Base-by-base conservation (phyloP, 2,888 invertebrate genomes). In the Chironomus tentans region DNA sequence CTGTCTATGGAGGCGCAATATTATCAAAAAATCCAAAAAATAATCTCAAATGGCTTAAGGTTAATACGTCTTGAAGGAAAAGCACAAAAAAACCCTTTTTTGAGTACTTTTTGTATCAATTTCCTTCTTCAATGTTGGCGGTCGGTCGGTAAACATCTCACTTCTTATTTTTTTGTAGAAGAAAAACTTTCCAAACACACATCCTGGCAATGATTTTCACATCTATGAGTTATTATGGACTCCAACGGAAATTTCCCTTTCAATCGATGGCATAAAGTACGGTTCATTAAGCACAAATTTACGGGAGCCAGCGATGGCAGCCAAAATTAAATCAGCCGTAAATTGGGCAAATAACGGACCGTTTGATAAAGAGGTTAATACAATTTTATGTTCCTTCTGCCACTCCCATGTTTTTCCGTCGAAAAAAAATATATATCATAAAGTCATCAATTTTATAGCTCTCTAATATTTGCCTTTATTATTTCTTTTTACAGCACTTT, bases 361-460 rank as follows among this genome's bases (percentile, higher is more conserved):
- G 21, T 74, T 74, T 46, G 74, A 74, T 56, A 65, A 46, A 74
- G 74, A 74, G 74, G 74, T 72, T 61, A 72, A 28, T 50, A 61
- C 71, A 46, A 71, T 71, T 50, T 22, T 15, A 38, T 38, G 38
- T 38, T 38, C 1, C 1, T 38, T 38, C 38, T 38, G 38, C 38
- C 38, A 38, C 38, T 10, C 10, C 38, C 38, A 56, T 22, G n/a
- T 12, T 47, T 50, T 62, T 3, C 62, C 21, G 15, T 21, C 1
- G 0, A 47, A 28, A 4, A 1, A 28, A 28, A 4, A 28, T 3
- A 3, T 4, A 70, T n/a, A 22, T 70, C 70, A 50, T 28, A 56
- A 50, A 48, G 50, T 70, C 50, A 70, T 70, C 22, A 70, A 70
- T 50, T 50, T 50, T 15, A 28, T n/a, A 24, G 22, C 21, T 50